Evolutionary conservation across 2,797 vertebrate species (phyloP).

Genomic region (Pseudochirops corinnae): DNA sequence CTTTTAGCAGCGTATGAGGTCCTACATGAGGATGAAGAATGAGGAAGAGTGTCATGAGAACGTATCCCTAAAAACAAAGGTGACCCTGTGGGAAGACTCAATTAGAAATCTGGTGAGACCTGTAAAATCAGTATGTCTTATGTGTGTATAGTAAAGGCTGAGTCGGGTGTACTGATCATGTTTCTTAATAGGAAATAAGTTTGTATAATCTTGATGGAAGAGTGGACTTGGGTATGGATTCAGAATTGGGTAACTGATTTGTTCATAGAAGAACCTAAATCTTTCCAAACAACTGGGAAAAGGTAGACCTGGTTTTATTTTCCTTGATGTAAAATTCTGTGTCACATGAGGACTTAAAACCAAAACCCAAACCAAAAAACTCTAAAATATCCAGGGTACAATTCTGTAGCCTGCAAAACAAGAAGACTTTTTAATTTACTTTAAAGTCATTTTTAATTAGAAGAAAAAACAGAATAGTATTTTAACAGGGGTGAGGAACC

Average conservation of each 20-base stretch:
- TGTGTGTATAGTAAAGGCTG: not conserved
- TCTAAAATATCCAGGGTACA: not conserved
- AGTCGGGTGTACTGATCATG: not conserved
- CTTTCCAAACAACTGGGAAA: conserved; percentile 41
- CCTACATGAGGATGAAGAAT: not conserved
- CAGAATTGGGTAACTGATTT: not conserved
- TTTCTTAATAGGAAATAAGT: not conserved
- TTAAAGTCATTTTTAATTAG: conserved; percentile 14
- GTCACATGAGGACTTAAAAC: conserved; percentile 12
- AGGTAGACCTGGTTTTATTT: conserved; percentile 7
- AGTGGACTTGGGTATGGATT: not conserved
- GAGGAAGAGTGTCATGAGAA: not conserved
- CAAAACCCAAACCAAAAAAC: not conserved
- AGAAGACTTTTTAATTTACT: conserved; percentile 36
- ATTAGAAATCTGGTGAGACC: not conserved
- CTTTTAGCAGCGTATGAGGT: not conserved
- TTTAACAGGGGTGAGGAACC: too few relatives aligned
- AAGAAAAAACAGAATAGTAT: conserved; percentile 17
- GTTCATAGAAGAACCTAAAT: conserved; percentile 19
- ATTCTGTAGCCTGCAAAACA: not conserved
- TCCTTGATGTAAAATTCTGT: conserved; percentile 57
- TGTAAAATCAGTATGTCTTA: not conserved
- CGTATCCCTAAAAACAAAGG: not conserved
- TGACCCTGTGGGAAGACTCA: not conserved
- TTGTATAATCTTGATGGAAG: not conserved